A percentile compares a stretch with the other conserved stretches of the same genome.
These are phyloP conservation scores for Baronia brevicornis DNA, from an alignment of 2,888 invertebrate species.

Conservation along the genomic window DNA sequence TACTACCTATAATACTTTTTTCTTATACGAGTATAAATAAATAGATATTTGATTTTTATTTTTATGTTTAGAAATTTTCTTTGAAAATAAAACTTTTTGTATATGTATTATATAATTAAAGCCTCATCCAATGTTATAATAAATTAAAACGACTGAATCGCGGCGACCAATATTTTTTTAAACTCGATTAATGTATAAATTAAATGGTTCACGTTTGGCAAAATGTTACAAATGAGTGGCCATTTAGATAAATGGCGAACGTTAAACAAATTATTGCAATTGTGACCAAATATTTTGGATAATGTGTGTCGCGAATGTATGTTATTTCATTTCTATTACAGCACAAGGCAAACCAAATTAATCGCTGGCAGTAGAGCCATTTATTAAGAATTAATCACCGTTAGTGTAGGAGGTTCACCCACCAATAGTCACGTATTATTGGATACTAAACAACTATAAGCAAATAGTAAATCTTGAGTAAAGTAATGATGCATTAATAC, in stretches of 20 bases:
- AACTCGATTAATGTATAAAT: constrained; percentile 15
- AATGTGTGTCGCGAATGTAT: constrained; percentile 15
- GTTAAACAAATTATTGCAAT: constrained; percentile 17
- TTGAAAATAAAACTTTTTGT: too few relatives aligned
- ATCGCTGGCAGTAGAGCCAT: constrained; percentile 5
- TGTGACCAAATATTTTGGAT: constrained; percentile 16
- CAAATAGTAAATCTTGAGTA: not conserved
- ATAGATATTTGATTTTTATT: too few relatives aligned
- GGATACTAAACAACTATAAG: not conserved
- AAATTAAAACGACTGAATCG: too few relatives aligned
- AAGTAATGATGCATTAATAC: too few relatives aligned
- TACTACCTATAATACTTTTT: too few relatives aligned
- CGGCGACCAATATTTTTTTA: constrained; percentile 14
- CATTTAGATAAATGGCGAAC: constrained; percentile 17
- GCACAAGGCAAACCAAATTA: constrained; percentile 15
- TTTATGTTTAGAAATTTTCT: too few relatives aligned
- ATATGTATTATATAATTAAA: too few relatives aligned
- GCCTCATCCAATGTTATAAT: too few relatives aligned
- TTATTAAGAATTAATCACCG: constrained; percentile 9
- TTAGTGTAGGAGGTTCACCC: constrained; percentile 1
- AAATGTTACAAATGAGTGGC: constrained; percentile 18
- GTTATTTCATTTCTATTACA: constrained; percentile 14
- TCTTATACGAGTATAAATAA: too few relatives aligned
- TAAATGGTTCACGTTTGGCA: constrained; percentile 16
- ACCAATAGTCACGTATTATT: constrained; percentile 3